phyloP scores from a whole-genome alignment of 1,140 invertebrate species.

The Microplitis demolitor region DNA sequence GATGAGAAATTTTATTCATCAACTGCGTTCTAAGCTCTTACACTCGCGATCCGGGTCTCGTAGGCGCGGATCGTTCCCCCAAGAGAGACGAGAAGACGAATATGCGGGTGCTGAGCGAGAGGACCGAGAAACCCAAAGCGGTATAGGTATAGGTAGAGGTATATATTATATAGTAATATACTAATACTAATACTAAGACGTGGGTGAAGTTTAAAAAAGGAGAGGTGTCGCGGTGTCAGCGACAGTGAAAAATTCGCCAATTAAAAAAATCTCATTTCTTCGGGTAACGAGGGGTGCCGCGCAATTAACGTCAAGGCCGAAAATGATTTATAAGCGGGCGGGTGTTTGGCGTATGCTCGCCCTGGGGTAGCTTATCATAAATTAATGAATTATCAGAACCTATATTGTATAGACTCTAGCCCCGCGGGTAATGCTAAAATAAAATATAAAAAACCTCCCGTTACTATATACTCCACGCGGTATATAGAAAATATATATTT shows the following conservation, averaged over 20 bases:
- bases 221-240: conserved; percentile 38
- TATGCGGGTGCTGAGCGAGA: background rate
- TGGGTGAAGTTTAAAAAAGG: conserved; percentile 2
- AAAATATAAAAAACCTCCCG: background rate
- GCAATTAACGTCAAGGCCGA: conserved; percentile 50
- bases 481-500: background rate
- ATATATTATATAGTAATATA: too few relatives aligned
- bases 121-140: background rate
- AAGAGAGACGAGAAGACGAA: conserved; percentile 11
- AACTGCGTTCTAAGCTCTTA: background rate
- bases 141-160: background rate
- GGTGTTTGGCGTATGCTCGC: conserved; percentile 34
- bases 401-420: conserved; percentile 8
- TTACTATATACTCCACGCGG: too few relatives aligned
- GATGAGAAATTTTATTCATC: conserved; percentile 33
- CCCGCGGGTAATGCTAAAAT: background rate
- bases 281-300: conserved; percentile 48
- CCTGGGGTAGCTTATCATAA: conserved; percentile 49
- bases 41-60: background rate
- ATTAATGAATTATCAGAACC: conserved; percentile 52
- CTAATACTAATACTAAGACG: conserved; percentile 1
- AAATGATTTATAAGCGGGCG: conserved; percentile 48
- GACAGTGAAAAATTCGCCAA: conserved; percentile 51
- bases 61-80: background rate
- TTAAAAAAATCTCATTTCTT: conserved; percentile 56